Evolutionary conservation across 2,797 vertebrate species (phyloP), one percentile per base, ranked within the genome.

Genomic region (Chiloscyllium punctatum): DNA sequence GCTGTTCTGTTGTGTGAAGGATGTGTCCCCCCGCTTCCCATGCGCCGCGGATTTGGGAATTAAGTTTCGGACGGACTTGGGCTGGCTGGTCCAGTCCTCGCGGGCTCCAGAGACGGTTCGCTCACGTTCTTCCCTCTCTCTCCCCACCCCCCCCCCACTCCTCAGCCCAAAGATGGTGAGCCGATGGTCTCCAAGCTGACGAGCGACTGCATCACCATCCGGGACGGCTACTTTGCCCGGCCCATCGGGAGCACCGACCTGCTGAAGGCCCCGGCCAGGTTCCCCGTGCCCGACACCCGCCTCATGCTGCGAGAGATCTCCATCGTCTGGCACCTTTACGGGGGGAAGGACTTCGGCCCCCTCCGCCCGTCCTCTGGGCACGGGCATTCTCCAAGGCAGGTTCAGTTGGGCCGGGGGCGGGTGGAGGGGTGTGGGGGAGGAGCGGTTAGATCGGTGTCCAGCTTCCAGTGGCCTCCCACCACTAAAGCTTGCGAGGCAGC

Each of bases 251-350:
- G 98, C 97, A 98, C 98, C 0, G 99, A 99, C 97, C 97, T 99
- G 95, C 97, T 99, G 37, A 97, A 98, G 0, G 98, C 99, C 0
- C 99, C 99, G 0, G 97, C 98, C 71, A 98, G 97, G 96, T 99
- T 99, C 96, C 98, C 99, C 0, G 97, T 99, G 95, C 98, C 99
- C 18, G 98, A 98, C 96, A 98, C 97, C 95, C 97, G 99, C 0
- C 97, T 99, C 95, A 98, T 99, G 96, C 98, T 99, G n/a, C 97
- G 98, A 9, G 99, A 99, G 96, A 98, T 99, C 96, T 99, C 98
- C 0, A 97, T 99, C 0, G 97, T 99, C 96, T 99, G 99, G 98
- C 99, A 99, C 96, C 98, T 99, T 25, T 99, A 99, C 0, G 99
- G 99, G 0, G 99, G 99, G 87, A 98, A 97, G 95, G 99, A 99